Evolutionary conservation across 2,113 vertebrate species (phyloP).

Genomic region (Ptilonorhynchus violaceus): DNA sequence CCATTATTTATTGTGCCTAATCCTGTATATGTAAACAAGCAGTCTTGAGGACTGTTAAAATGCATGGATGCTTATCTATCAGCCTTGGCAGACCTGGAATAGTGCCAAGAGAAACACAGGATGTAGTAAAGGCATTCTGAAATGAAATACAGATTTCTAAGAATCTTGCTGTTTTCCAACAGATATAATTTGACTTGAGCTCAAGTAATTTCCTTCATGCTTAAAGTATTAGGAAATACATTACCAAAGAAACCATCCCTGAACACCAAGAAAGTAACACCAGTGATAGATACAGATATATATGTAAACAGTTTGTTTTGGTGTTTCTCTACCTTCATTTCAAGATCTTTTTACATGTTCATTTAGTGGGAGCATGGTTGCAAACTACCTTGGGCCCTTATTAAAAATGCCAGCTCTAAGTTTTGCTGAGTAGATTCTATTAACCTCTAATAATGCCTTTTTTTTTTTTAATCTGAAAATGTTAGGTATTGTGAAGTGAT

Average conservation of each 20-base stretch:
- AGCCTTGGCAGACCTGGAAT: neutral
- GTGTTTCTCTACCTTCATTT: neutral
- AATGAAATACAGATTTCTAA: neutral
- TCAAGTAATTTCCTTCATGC: neutral
- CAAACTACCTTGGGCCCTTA: neutral
- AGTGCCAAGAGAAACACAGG: neutral
- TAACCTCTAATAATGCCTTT: neutral
- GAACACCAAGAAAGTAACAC: neutral
- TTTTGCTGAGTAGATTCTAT: neutral
- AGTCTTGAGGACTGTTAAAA: neutral
- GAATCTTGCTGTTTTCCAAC: neutral
- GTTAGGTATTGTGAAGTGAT: neutral
- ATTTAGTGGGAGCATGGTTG: neutral
- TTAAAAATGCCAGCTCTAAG: neutral
- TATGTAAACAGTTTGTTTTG: neutral
- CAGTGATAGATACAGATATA: neutral
- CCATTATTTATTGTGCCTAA: neutral
- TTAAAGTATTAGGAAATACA: neutral
- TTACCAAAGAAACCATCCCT: slow-evolving; percentile 7
- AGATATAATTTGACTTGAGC: neutral
- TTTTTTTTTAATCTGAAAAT: neutral
- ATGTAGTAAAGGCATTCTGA: neutral
- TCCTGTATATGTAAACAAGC: neutral
- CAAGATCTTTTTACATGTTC: neutral
- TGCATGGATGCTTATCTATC: neutral